Conservation (phyloP, 2,797 vertebrate genomes). For the Kryptolebias ocellatus region DNA sequence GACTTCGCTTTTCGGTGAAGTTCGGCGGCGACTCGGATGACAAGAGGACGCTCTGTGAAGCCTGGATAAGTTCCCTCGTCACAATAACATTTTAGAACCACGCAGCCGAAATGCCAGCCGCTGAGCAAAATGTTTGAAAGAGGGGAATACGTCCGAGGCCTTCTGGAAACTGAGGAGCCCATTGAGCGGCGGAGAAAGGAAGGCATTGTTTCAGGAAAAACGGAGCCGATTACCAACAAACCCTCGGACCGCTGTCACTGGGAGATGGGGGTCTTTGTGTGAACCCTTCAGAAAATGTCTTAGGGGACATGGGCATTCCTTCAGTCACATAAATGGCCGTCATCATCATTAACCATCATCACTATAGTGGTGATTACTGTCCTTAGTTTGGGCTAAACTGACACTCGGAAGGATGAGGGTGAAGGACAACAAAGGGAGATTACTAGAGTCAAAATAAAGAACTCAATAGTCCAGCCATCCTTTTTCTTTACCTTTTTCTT, state of each 20-base stretch:
- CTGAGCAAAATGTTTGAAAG: conserved; percentile 61
- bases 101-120: conserved; percentile 62
- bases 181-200: conserved; percentile 72
- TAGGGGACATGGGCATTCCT: conserved; percentile 12
- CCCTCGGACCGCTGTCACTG: conserved; percentile 60
- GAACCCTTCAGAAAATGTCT: conserved; percentile 51
- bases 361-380: conserved; percentile 61
- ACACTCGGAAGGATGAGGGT: conserved; percentile 22
- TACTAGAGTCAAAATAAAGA: neutral
- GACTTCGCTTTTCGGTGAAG: conserved; percentile 11
- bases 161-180: conserved; percentile 49
- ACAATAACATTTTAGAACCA: conserved; percentile 61
- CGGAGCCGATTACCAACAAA: conserved; percentile 60
- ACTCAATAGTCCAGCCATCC: neutral
- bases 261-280: conserved; percentile 53
- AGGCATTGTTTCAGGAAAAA: conserved; percentile 70
- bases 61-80: conserved; percentile 40
- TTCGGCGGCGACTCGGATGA: conserved; percentile 35
- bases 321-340: conserved; percentile 58
- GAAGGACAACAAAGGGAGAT: conserved; percentile 53
- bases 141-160: conserved; percentile 30
- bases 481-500: too few relatives aligned
- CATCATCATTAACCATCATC: conserved; percentile 77
- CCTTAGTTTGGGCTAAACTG: conserved; percentile 64
- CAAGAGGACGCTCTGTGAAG: conserved; percentile 29